Evolutionary conservation across 2,888 invertebrate species (phyloP).

Genomic region (Metallyticus violacea): DNA sequence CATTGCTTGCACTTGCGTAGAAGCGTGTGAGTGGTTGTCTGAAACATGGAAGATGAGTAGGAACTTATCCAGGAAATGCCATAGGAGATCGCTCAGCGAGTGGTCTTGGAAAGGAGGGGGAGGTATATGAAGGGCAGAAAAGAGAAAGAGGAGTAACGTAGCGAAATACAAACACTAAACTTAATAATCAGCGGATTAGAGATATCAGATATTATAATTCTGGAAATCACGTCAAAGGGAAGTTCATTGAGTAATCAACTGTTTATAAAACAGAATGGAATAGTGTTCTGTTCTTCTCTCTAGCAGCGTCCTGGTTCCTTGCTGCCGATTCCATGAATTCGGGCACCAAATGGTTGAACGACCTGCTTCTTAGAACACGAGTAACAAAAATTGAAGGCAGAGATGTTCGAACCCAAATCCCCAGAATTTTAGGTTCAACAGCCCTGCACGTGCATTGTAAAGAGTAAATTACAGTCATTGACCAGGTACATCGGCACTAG

Average conservation of each 20-base stretch:
- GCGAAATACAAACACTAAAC: neutral
- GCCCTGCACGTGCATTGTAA: too few species aligned
- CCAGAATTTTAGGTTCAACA: neutral
- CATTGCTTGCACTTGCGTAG: too few species aligned
- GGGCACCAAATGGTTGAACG: neutral
- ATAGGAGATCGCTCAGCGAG: neutral
- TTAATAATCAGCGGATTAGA: too few species aligned
- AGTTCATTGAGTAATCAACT: too few species aligned
- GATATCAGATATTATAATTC: too few species aligned
- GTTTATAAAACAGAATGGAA: too few species aligned
- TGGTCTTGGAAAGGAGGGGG: neutral
- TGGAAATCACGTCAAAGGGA: too few species aligned
- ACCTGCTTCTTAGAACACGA: neutral
- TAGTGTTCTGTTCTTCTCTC: too few species aligned
- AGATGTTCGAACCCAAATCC: neutral
- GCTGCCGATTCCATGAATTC: neutral
- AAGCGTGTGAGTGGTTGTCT: too few species aligned
- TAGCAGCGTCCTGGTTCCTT: too few species aligned
- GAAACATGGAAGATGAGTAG: neutral
- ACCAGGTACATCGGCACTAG: too few species aligned
- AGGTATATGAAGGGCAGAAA: neutral
- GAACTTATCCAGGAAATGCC: neutral
- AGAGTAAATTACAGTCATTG: too few species aligned
- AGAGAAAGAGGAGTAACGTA: neutral
- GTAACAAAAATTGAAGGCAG: neutral